Conservation (phyloP, 2,797 vertebrate genomes). For the Danio jaintianensis region DNA sequence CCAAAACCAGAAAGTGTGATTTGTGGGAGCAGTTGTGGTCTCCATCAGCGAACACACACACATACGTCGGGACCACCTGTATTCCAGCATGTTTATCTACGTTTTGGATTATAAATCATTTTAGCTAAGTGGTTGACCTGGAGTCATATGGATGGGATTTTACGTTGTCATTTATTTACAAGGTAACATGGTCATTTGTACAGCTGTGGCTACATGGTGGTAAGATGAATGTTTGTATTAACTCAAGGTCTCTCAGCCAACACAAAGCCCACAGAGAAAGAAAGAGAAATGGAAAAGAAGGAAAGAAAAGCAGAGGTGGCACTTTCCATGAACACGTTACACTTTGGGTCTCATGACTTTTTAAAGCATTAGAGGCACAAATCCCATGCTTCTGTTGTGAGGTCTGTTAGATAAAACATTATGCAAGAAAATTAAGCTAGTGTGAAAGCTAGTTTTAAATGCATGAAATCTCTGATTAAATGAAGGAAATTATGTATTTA, state of each 20-base stretch:
- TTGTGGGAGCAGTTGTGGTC: conserved; percentile 39
- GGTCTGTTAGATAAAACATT: background rate
- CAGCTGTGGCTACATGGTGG: conserved; percentile 37
- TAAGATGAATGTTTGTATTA: conserved; percentile 13
- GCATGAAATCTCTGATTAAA: background rate
- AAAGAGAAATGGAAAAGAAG: background rate
- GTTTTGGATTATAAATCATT: conserved; percentile 33
- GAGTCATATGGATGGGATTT: conserved; percentile 31
- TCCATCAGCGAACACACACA: conserved; percentile 13
- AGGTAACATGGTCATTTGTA: conserved; percentile 42
- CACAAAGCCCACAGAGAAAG: conserved; percentile 14
- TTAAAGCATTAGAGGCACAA: background rate
- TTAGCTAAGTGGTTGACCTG: conserved; percentile 33
- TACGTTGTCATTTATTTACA: conserved; percentile 37
- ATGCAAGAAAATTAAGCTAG: background rate
- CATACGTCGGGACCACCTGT: conserved; percentile 23
- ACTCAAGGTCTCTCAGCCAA: conserved; percentile 31
- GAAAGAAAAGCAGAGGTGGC: conserved; percentile 6
- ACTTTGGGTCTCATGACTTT: background rate
- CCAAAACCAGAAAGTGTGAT: conserved; percentile 22
- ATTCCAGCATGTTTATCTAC: conserved; percentile 40
- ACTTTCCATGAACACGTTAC: conserved; percentile 2
- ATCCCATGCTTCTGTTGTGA: background rate
- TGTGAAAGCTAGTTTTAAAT: background rate
- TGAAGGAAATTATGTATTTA: too few relatives aligned